Evolutionary conservation across 2,797 vertebrate genomes (phyloP), one percentile per base, ranked within the genome.

Genomic region (Sphenopsis melanotis): DNA sequence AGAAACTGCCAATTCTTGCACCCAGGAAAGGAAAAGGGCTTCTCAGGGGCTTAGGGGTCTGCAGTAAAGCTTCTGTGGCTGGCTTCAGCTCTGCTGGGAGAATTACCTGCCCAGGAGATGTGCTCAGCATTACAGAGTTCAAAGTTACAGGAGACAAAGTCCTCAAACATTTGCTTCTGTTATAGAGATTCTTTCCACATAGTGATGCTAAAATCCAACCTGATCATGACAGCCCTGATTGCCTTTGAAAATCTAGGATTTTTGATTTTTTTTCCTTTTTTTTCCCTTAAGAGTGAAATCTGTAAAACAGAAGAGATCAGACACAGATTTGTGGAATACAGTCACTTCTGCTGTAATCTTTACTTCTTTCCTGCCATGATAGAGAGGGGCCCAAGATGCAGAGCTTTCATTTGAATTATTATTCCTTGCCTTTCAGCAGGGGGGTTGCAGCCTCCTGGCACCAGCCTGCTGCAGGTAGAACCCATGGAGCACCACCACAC

Each of bases 101-200:
- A 23, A 32, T 29, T 52, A 41, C 68, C 68, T n/a, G 9, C 42
- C 22, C 8, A 2, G 2, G 9, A n/a, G 44, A 34, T 0, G 0
- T 3, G 5, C 21, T 7, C 37, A 66, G 36, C 27, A 9, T 29
- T 30, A 24, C 18, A 4, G 36, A 36, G 27, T 30, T 49, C 17
- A 17, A 3, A 66, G 10, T 7, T 7, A 1, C 27, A 66, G 21
- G 10, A 26, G 23, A 63, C 24, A 18, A 60, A 56, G 12, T 9
- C 6, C 20, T 57, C 21, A 68, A 71, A 53, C 4, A 1, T 44
- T 39, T 70, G 2, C 4, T 79, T 42, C 53, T 44, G 2, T 37
- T 57, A 7, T 1, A 56, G 24, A 27, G 16, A 52, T 52, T 64
- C 55, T 69, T 78, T 55, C 52, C 5, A 37, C 18, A 18, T 1